These are phyloP conservation scores for Acipenser oxyrinchus DNA, from an alignment of 2,797 vertebrate genomes.

Conservation along the genomic window DNA sequence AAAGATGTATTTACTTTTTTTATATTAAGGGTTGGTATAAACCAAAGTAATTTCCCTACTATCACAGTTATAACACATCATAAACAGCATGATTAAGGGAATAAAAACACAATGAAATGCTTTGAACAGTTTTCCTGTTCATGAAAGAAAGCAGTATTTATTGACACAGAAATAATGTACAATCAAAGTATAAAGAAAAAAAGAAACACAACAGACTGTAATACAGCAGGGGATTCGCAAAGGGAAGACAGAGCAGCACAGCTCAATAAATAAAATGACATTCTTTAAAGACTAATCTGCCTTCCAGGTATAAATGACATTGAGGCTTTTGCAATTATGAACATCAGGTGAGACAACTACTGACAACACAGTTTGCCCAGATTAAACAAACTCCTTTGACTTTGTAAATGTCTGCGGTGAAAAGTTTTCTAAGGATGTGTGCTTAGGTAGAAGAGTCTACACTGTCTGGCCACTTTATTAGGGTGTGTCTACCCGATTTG, in stretches of 20 bases:
- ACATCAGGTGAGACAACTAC: too few species aligned
- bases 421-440: too few species aligned
- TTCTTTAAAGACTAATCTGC: too few species aligned
- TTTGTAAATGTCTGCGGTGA: too few species aligned
- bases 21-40: constrained; percentile 39
- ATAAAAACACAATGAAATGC: constrained; percentile 3
- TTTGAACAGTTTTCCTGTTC: not conserved
- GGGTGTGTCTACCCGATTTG: too few species aligned
- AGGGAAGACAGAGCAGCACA: not conserved
- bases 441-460: too few species aligned
- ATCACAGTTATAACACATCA: constrained; percentile 51
- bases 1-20: constrained; percentile 16
- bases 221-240: not conserved
- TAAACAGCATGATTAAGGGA: constrained; percentile 41
- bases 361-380: too few species aligned
- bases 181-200: not conserved
- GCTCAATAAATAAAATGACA: not conserved
- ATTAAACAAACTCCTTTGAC: too few species aligned
- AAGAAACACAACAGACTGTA: not conserved
- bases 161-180: not conserved
- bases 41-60: constrained; percentile 31
- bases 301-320: too few species aligned
- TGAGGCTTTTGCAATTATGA: too few species aligned
- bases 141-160: not conserved
- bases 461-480: too few species aligned